Evolutionary conservation across 2,888 invertebrate genomes (phyloP).

Genomic region (Neoitamus cyanurus): DNA sequence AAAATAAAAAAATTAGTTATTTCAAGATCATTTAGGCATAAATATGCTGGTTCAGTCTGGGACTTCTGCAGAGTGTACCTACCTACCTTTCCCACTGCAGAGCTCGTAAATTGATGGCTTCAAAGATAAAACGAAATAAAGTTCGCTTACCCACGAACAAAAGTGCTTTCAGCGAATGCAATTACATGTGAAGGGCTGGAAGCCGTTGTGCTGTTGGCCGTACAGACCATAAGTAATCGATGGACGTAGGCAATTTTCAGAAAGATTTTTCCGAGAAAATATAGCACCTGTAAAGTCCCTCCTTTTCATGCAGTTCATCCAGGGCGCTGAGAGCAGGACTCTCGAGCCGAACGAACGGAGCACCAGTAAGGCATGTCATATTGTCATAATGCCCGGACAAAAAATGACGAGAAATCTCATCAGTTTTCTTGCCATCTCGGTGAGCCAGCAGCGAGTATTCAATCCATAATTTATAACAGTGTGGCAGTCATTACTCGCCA

Average conservation of each 20-base stretch:
- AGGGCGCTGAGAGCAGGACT: neutral
- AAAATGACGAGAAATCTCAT: conserved; percentile 3
- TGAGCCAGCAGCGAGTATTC: neutral
- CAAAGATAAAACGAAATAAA: neutral
- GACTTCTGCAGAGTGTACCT: neutral
- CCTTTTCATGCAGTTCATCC: neutral
- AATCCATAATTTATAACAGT: conserved; percentile 48
- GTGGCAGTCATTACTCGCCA: conserved; percentile 38
- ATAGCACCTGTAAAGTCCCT: neutral
- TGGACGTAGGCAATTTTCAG: conserved; percentile 8
- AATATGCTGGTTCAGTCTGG: neutral
- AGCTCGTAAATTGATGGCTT: neutral
- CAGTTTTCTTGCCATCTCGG: conserved; percentile 10
- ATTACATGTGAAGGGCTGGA: neutral
- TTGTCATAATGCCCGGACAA: neutral
- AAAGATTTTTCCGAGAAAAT: neutral
- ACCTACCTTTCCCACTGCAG: too few species aligned
- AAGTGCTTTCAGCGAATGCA: neutral
- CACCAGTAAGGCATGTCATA: neutral
- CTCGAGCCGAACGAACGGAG: neutral
- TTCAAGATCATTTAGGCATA: neutral
- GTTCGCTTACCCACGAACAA: neutral
- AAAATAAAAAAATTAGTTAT: too few species aligned
- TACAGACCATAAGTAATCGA: neutral
- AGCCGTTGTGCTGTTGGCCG: neutral